phyloP scores from a whole-genome alignment of 2,113 vertebrate species.

The Neofelis nebulosa region DNA sequence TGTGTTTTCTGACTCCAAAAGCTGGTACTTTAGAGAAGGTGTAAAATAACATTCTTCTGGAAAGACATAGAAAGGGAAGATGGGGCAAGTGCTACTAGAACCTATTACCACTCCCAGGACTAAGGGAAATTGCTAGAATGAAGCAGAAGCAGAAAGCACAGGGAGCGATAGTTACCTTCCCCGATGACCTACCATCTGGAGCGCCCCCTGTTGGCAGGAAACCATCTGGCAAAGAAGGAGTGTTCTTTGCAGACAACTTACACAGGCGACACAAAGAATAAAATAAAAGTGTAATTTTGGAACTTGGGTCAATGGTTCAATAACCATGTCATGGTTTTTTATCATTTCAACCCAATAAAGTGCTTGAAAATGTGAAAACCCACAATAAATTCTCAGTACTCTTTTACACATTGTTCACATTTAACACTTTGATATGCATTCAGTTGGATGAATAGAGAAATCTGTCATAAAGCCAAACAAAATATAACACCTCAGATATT shows the following conservation, averaged over 20 bases:
- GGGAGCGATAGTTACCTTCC: background rate
- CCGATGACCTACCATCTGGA: rapidly evolving
- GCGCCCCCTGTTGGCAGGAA: background rate
- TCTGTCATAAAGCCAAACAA: background rate
- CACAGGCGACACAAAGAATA: background rate
- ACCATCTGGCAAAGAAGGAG: background rate
- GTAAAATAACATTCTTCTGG: background rate
- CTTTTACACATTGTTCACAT: background rate
- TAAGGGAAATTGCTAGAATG: background rate
- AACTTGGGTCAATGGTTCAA: background rate
- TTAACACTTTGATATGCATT: background rate
- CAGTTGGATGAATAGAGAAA: background rate
- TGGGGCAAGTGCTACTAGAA: background rate
- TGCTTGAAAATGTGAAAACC: background rate
- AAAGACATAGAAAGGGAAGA: background rate
- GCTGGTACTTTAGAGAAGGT: background rate
- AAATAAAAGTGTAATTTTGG: background rate
- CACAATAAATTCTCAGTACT: background rate
- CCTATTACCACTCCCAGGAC: background rate
- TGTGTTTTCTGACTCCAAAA: background rate
- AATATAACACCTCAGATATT: background rate
- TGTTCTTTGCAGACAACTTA: background rate
- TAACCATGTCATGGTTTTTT: background rate
- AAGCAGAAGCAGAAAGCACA: background rate
- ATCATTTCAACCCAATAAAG: background rate